Percentiles rank a stretch among this genome's conserved stretches.
phyloP scores from a whole-genome alignment of 2,113 vertebrate species.

The Phaetusa simplex region DNA sequence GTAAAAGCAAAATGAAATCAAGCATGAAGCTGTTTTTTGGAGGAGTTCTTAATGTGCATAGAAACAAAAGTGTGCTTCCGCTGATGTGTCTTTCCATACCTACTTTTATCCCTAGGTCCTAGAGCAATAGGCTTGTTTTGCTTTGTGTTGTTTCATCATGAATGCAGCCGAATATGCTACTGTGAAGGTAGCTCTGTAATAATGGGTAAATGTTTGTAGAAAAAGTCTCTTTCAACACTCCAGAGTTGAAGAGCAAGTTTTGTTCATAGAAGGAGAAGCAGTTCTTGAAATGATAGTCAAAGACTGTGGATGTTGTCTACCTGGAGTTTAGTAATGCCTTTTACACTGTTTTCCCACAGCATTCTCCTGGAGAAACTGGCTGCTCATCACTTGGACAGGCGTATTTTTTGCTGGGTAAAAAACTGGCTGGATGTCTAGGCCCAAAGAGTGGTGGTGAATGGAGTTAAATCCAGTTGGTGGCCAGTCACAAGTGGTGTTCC shows the following conservation, averaged over 20 bases:
- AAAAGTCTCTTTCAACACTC: neutral
- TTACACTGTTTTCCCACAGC: neutral
- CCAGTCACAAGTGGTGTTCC: too few relatives aligned
- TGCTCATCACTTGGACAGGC: too few relatives aligned
- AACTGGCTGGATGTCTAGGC: too few relatives aligned
- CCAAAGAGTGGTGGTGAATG: too few relatives aligned
- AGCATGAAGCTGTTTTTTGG: neutral
- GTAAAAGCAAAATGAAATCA: neutral
- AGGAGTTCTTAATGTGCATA: neutral
- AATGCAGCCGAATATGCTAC: neutral
- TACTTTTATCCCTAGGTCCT: neutral
- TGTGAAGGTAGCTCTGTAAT: neutral
- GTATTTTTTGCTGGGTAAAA: too few relatives aligned
- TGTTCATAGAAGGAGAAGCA: neutral
- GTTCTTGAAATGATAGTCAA: neutral
- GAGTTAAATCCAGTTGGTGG: too few relatives aligned
- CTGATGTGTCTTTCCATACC: neutral
- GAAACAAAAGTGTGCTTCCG: neutral
- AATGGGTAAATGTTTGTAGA: neutral
- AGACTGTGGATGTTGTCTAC: neutral
- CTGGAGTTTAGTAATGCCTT: neutral
- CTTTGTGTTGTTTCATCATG: neutral
- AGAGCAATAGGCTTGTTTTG: neutral
- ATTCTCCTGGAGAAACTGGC: neutral
- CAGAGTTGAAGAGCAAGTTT: neutral